Evolutionary conservation across 2,888 invertebrate genomes (phyloP), one percentile per base, ranked within the genome.

Genomic region (Apamea anceps): DNA sequence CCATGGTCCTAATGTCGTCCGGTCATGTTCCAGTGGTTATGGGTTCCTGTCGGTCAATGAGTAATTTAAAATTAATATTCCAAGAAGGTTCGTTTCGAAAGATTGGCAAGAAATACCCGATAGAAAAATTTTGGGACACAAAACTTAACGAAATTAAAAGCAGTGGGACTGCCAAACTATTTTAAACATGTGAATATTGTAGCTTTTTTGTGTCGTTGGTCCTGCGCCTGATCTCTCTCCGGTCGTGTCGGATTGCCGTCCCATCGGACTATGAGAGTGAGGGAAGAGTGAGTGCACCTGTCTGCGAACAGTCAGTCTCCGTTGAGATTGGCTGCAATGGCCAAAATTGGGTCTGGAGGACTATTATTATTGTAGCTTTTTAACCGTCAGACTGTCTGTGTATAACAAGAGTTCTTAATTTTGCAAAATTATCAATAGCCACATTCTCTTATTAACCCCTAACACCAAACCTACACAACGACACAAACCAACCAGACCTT

Each of bases 1-100:
- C 90, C 91, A 92, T 92, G 76, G 82, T 87, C 77, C 80, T 80
- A 86, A 81, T 84, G 75, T 66, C 80, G 79, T 60, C 8, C 2
- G 42, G 68, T 65, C 89, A 87, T 90, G 71, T 48, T 87, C 37
- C 12, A 37, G 13, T 28, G n/a, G 68, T 42, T 51, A 28, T 60
- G 37, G 5, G 62, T 66, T 72, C 75, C 88, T 88, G 84, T 28
- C 28, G 67, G 54, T 0, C 5, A 72, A 82, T n/a, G 1, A 15
- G 18, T 8, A 10, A 12, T 18, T 45, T 45, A 6, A 25, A 28
- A 60, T 60, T 15, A 60, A 2, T 70, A n/a, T 42, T 42, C n/a
- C 5, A 42, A 42, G 5, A 18, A n/a, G 42, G 42, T n/a, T 6
- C n/a, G 13, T 13, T 18, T 67, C 5, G 10, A 67, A 54, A 54